Base-by-base conservation (phyloP, 2,888 invertebrate species). In the Habroteleia sp. region DNA sequence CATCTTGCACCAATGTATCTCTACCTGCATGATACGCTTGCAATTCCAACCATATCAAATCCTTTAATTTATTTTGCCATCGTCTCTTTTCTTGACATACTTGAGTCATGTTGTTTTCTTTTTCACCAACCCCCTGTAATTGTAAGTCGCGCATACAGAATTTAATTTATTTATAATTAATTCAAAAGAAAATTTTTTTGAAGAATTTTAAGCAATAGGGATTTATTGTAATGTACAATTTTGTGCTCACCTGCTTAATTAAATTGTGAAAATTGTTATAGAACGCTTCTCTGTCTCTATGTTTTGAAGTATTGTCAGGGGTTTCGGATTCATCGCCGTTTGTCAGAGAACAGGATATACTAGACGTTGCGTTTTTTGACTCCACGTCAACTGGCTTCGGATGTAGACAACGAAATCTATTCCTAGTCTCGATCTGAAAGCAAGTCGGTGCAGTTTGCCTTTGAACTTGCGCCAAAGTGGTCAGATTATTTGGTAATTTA, bases 21-120 rank as follows among this genome's bases (percentile, higher is more conserved):
- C 95, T 91, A 76, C 94, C 94, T 0, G 95, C 94, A 77, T 94
- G 91, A 90, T 93, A 93, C 0, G 97, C 97, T 88, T 95, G 95
- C 74, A 97, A 89, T 89, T 97, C 97, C 80, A 97, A 89, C 97
- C 97, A 97, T 80, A 97, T 94, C 79, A 96, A 91, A 89, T 97
- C 97, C 88, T 96, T 96, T 46, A 96, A 89, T 89, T 96, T 95
- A 79, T 94, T 96, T 89, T 96, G 96, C 95, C 95, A 97, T 35
- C 94, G 90, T 73, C 94, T 93, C 85, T 97, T 96, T 87, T 97
- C 96, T 77, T 93, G 92, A 80, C 95, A 95, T 84, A 94, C 91
- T 93, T 94, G 89, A 2, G 89, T 89, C 86, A 89, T 82, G 79
- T 90, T 86, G 23, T 92, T 90, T 68, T 92, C 92, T 79, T 93